A percentile compares a stretch with the other conserved stretches of the same genome.
These are phyloP conservation scores for Calliopsis andreniformis DNA, from an alignment of 1,140 invertebrate species.

Conservation along the genomic window DNA sequence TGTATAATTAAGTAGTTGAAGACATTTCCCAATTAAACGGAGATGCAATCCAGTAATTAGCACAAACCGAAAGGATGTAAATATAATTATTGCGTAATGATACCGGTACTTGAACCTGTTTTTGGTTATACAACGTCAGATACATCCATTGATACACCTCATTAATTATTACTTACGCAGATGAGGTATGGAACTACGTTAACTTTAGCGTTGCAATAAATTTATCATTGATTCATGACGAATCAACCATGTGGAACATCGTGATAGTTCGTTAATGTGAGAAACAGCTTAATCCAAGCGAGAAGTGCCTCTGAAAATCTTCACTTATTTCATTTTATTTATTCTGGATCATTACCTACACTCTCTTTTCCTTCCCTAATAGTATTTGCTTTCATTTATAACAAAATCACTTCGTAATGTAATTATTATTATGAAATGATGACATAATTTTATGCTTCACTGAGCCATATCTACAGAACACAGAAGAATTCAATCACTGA, in stretches of 20 bases:
- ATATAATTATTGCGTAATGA: slow-evolving; percentile 2
- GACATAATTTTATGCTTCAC: too few species aligned
- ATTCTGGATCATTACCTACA: neutral
- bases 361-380: neutral
- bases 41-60: too few species aligned
- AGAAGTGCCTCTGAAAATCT: neutral
- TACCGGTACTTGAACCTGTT: slow-evolving; percentile 9
- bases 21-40: too few species aligned
- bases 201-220: slow-evolving; percentile 20
- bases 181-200: slow-evolving; percentile 3
- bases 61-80: neutral
- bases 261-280: slow-evolving; percentile 51
- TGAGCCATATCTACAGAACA: too few species aligned
- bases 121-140: neutral
- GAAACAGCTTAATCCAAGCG: slow-evolving; percentile 25
- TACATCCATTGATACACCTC: neutral
- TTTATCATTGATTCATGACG: slow-evolving; percentile 48
- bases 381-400: neutral
- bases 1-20: too few species aligned
- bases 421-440: too few species aligned
- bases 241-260: slow-evolving; percentile 32
- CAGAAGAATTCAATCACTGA: too few species aligned
- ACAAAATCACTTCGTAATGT: too few species aligned
- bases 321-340: neutral
- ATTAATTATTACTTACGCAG: slow-evolving; percentile 1